These are phyloP conservation scores for Chlamydotis undulata DNA, from an alignment of 2,113 vertebrate species.

Conservation along the genomic window DNA sequence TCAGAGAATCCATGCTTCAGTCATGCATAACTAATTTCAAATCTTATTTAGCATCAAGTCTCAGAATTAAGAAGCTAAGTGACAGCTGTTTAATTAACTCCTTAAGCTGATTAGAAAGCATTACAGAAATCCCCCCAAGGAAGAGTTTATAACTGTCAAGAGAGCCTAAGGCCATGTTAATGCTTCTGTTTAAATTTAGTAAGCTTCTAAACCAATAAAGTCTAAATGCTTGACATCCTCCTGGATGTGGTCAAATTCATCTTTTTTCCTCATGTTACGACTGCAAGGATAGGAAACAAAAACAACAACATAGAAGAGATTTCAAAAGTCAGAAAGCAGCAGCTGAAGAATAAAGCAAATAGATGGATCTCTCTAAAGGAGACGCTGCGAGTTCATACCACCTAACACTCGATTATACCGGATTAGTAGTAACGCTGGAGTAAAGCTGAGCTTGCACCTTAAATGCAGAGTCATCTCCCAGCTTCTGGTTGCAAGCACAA, in stretches of 20 bases:
- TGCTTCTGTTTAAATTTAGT: conserved; percentile 58
- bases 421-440: background rate
- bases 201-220: conserved; percentile 48
- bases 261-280: background rate
- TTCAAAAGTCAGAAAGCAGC: background rate
- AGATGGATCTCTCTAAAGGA: background rate
- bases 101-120: conserved; percentile 80
- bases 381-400: background rate
- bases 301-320: background rate
- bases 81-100: conserved; percentile 82
- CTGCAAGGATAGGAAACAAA: background rate
- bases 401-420: background rate
- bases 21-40: conserved; percentile 68
- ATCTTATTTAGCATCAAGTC: conserved; percentile 74
- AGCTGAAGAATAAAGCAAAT: background rate
- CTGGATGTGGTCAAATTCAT: conserved; percentile 18
- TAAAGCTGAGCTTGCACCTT: background rate
- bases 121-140: conserved; percentile 70
- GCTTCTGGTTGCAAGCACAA: background rate
- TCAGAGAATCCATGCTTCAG: conserved; percentile 2
- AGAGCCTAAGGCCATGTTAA: conserved; percentile 46
- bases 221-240: conserved; percentile 4
- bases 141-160: conserved; percentile 63
- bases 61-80: conserved; percentile 75
- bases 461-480: background rate